phyloP scores from a whole-genome alignment of 2,113 vertebrate genomes.

The Carettochelys insculpta region DNA sequence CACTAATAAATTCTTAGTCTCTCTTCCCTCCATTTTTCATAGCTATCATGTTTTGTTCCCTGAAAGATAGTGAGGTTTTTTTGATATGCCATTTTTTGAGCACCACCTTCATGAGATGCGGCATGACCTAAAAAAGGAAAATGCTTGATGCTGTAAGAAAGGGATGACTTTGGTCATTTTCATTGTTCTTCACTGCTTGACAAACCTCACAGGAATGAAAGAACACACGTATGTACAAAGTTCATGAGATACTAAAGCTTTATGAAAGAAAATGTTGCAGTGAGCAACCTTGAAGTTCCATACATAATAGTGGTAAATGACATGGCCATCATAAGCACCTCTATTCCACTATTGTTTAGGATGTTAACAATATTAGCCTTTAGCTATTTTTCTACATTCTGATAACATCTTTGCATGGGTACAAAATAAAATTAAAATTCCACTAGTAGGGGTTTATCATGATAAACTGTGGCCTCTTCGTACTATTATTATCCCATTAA shows the following conservation, averaged over 20 bases:
- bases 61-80: not conserved
- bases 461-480: not conserved
- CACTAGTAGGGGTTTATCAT: not conserved
- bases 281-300: not conserved
- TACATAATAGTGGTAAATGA: accelerated
- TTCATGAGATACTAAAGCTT: not conserved
- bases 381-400: not conserved
- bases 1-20: not conserved
- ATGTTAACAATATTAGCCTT: accelerated
- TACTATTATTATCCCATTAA: not conserved
- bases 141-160: not conserved
- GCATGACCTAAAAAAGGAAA: not conserved
- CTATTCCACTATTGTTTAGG: not conserved
- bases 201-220: not conserved
- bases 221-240: not conserved
- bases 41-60: not conserved
- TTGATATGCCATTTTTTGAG: not conserved
- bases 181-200: not conserved
- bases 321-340: not conserved
- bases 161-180: not conserved
- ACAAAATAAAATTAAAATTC: not conserved
- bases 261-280: not conserved
- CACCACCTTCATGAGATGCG: not conserved
- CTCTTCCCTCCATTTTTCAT: not conserved
- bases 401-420: not conserved